Evolutionary conservation across 2,797 vertebrate species (phyloP).

Genomic region (Pagetopsis macropterus): DNA sequence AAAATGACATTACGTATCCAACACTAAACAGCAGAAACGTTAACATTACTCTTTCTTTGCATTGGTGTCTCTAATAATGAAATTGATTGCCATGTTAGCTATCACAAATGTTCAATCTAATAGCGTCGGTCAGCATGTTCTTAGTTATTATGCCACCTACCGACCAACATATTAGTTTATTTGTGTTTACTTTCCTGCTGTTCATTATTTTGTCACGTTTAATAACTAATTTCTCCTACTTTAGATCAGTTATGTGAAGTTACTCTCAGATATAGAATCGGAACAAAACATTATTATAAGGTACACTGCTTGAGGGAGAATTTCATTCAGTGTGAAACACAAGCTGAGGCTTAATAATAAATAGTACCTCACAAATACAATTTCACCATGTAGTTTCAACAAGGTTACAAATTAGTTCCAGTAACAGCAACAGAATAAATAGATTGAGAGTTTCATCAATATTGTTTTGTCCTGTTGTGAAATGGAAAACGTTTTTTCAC

Average conservation of each 20-base stretch:
- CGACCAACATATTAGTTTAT: no score
- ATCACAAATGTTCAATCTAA: no score
- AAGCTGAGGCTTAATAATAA: background rate
- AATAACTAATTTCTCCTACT: background rate
- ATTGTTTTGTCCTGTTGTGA: constrained; percentile 10
- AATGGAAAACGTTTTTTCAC: background rate
- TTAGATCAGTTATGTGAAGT: background rate
- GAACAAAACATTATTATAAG: background rate
- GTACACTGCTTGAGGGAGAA: background rate
- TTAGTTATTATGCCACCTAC: no score
- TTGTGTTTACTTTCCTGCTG: no score
- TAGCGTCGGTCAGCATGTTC: no score
- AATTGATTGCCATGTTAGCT: no score
- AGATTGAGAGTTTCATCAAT: background rate
- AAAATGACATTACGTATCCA: background rate
- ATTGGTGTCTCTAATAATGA: no score
- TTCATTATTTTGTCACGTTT: no score
- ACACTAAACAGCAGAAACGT: background rate
- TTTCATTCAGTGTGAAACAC: background rate
- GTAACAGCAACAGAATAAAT: background rate
- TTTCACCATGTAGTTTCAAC: background rate
- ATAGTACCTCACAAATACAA: background rate
- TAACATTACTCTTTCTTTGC: no score
- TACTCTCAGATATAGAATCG: background rate
- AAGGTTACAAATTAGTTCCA: background rate